Evolutionary conservation across 2,113 vertebrate genomes (phyloP).

Genomic region (Oryzias curvinotus): DNA sequence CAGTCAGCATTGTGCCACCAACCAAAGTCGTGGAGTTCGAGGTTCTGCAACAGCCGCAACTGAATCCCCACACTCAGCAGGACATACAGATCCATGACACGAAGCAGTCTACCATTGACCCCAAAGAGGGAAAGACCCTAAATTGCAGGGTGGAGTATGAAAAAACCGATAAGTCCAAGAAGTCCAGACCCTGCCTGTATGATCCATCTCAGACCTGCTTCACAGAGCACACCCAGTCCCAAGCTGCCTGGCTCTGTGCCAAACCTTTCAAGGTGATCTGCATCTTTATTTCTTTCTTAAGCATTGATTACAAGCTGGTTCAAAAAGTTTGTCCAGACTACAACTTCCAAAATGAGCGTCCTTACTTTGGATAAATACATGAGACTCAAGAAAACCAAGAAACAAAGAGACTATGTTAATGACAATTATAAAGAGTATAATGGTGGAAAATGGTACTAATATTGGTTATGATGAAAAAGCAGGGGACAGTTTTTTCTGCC

Average conservation of each 20-base stretch:
- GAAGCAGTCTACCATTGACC: conserved; percentile 85
- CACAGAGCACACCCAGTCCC: conserved; percentile 95
- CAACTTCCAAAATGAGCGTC: conserved; percentile 97
- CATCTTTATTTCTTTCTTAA: conserved; percentile 98
- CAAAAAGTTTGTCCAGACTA: conserved; percentile 99
- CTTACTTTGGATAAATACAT: conserved; percentile 86
- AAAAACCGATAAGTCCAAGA: conserved; percentile 93
- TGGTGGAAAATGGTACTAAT: conserved; percentile 53
- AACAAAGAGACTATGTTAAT: conserved; percentile 37
- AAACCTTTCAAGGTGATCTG: conserved; percentile 99
- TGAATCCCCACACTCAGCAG: conserved; percentile 81
- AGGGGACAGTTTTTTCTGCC: conserved; percentile 66
- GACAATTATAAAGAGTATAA: conserved; percentile 41
- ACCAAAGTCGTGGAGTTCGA: conserved; percentile 92
- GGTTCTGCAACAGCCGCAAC: conserved; percentile 82
- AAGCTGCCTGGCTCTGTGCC: conserved; percentile 94
- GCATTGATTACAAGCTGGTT: conserved; percentile 98
- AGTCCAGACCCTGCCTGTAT: conserved; percentile 93
- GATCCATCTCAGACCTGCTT: conserved; percentile 95
- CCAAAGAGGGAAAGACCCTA: conserved; percentile 88
- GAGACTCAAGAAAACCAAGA: conserved; percentile 37
- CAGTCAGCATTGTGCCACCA: conserved; percentile 91
- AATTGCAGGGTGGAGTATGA: conserved; percentile 97
- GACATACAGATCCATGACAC: conserved; percentile 81
- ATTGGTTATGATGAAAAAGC: conserved; percentile 56